Evolutionary conservation across 1,140 invertebrate species (phyloP).

Genomic region (Wiebesia pumilae): DNA sequence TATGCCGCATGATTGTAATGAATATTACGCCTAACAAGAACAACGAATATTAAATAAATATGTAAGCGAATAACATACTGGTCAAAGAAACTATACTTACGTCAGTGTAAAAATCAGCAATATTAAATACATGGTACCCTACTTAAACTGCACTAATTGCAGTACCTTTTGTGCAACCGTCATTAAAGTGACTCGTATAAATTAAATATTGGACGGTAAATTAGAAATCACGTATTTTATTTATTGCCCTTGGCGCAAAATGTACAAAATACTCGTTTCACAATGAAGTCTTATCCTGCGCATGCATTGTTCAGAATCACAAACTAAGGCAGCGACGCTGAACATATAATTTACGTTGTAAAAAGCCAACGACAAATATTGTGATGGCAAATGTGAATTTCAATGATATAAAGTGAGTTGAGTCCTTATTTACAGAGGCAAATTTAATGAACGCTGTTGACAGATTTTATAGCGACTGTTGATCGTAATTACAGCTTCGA

Average conservation of each 20-base stretch:
- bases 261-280: neutral
- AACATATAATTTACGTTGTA: neutral
- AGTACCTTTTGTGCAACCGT: neutral
- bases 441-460: conserved; percentile 22
- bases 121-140: neutral
- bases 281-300: neutral
- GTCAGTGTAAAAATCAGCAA: neutral
- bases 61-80: too few species aligned
- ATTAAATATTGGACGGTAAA: neutral
- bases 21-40: too few species aligned
- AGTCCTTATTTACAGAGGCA: conserved; percentile 6
- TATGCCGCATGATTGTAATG: too few species aligned
- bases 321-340: neutral
- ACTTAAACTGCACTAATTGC: neutral
- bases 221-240: neutral
- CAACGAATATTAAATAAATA: too few species aligned
- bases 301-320: neutral
- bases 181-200: neutral
- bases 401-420: conserved; percentile 21
- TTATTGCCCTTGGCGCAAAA: neutral
- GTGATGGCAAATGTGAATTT: neutral
- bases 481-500: conserved; percentile 22
- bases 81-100: too few species aligned
- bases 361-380: neutral
- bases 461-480: conserved; percentile 42